Evolutionary conservation across 2,888 invertebrate genomes (phyloP).

Genomic region (Drosophila gaucha): DNA sequence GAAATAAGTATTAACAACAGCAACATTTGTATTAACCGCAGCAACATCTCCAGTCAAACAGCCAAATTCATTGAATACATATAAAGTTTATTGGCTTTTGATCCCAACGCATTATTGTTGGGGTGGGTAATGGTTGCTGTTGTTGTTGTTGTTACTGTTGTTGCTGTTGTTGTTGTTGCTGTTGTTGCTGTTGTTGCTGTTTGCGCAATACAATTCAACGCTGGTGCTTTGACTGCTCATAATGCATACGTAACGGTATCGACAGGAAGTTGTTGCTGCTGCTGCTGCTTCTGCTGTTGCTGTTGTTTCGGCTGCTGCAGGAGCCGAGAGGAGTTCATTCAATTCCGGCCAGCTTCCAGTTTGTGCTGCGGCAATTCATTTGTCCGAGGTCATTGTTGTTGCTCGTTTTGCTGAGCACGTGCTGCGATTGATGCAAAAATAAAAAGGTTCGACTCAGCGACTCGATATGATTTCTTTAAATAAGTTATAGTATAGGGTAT

Average conservation of each 20-base stretch:
- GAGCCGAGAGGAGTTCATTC: conserved; percentile 54
- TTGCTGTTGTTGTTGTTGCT: conserved; percentile 21
- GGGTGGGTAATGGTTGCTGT: conserved; percentile 80
- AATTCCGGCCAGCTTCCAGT: conserved; percentile 53
- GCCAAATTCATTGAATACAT: conserved; percentile 58
- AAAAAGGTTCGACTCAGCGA: too few species aligned
- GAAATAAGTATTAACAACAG: conserved; percentile 35
- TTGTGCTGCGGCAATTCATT: conserved; percentile 16
- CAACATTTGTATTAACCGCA: conserved; percentile 20
- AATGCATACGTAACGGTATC: conserved; percentile 72
- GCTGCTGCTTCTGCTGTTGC: conserved; percentile 25
- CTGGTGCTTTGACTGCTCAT: conserved; percentile 57
- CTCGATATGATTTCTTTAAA: too few species aligned
- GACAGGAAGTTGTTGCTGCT: conserved; percentile 58
- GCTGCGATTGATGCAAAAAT: neutral
- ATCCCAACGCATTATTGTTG: conserved; percentile 79
- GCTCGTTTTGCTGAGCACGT: conserved; percentile 15
- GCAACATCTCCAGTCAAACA: conserved; percentile 40
- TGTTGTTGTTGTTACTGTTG: conserved; percentile 30
- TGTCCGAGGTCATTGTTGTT: conserved; percentile 48
- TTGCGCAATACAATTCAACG: conserved; percentile 54
- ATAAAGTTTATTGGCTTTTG: conserved; percentile 79
- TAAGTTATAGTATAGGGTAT: too few species aligned
- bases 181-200: conserved; percentile 31
- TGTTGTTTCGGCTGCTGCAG: conserved; percentile 26